Evolutionary conservation across 2,888 invertebrate genomes (phyloP).

Genomic region (Philhelius pedissequus): DNA sequence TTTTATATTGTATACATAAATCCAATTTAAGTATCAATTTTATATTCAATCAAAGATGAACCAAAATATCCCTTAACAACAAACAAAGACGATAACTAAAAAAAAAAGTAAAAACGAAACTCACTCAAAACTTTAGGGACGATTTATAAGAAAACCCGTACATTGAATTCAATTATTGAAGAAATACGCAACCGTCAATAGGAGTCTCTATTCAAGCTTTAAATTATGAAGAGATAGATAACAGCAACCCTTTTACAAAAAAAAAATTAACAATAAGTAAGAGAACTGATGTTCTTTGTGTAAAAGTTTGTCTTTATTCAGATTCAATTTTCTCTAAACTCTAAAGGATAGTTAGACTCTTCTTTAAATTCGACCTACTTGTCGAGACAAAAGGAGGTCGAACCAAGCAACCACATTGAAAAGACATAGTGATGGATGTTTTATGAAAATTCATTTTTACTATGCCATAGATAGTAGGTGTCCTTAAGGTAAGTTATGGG

Average conservation of each 20-base stretch:
- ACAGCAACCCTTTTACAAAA: background rate
- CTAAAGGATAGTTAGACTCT: background rate
- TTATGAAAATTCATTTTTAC: background rate
- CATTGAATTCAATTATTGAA: background rate
- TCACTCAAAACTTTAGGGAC: background rate
- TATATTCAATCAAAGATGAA: constrained; percentile 4
- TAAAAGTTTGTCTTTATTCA: background rate
- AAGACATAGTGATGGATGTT: background rate
- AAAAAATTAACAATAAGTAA: background rate
- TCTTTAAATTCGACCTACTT: background rate
- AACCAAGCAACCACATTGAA: background rate
- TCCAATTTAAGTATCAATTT: constrained; percentile 1
- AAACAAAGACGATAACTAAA: background rate
- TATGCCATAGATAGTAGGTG: background rate
- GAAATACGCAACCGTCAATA: background rate
- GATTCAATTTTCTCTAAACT: background rate
- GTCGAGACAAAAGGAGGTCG: background rate
- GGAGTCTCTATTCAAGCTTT: background rate
- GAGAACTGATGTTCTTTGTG: background rate
- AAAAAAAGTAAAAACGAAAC: background rate
- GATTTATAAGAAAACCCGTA: background rate
- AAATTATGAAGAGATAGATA: background rate
- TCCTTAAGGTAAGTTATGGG: background rate
- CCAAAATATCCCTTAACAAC: background rate
- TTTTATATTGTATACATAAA: background rate